Conservation (phyloP, 2,113 vertebrate genomes). For the Antechinus flavipes region DNA sequence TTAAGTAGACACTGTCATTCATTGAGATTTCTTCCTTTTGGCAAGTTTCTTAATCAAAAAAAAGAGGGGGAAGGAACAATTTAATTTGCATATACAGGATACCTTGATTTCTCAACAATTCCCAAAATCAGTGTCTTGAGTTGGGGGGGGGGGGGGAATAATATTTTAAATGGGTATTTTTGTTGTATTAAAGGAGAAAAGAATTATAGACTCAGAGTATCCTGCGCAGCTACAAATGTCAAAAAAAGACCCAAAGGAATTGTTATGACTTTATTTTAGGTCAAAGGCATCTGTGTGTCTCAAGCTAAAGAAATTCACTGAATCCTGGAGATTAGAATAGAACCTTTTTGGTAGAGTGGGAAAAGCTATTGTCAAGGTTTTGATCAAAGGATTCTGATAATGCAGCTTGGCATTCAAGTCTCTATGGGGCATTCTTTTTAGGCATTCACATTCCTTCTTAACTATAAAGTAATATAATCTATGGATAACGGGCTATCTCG, state of each 20-base stretch:
- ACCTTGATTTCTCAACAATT: neutral
- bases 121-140: neutral
- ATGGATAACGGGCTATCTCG: neutral
- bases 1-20: neutral
- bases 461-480: neutral
- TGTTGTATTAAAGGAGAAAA: neutral
- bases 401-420: neutral
- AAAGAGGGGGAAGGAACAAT: neutral
- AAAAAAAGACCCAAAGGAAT: neutral
- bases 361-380: neutral
- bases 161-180: neutral
- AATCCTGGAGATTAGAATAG: neutral
- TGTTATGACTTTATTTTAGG: neutral
- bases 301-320: neutral
- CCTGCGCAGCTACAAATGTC: neutral
- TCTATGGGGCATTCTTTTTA: neutral
- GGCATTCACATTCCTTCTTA: neutral
- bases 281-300: neutral
- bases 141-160: neutral
- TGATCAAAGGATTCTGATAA: neutral
- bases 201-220: neutral
- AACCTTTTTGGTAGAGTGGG: neutral
- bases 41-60: conserved; percentile 33
- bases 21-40: conserved; percentile 9
- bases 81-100: neutral